Evolutionary conservation across 1,140 invertebrate genomes (phyloP).

Genomic region (Chironomus tepperi): DNA sequence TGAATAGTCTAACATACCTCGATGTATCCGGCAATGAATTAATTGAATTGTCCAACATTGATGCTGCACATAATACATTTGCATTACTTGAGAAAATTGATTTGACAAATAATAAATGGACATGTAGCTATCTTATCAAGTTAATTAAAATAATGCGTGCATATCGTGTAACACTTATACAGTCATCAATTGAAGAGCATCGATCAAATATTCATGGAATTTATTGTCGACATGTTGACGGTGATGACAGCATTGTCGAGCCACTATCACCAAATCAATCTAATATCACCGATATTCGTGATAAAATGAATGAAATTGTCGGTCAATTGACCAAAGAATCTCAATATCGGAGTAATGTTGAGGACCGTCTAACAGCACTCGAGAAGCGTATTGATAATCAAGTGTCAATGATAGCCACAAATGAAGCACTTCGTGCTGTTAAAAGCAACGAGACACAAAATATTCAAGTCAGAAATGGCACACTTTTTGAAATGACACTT

Average conservation of each 20-base stretch:
- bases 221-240: background rate
- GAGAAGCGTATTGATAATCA: background rate
- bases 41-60: background rate
- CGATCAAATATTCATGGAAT: background rate
- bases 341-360: background rate
- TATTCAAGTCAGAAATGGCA: background rate
- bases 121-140: background rate
- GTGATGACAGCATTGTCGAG: background rate
- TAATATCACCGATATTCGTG: background rate
- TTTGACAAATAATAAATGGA: background rate
- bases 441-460: background rate
- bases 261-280: background rate
- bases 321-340: background rate
- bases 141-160: background rate
- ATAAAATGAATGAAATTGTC: background rate
- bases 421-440: background rate
- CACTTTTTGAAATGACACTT: background rate
- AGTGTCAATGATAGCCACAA: background rate
- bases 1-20: background rate
- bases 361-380: background rate
- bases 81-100: background rate
- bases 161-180: background rate
- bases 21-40: background rate
- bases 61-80: background rate
- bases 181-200: background rate